Percentiles rank a stretch among this genome's conserved stretches.
Conservation (phyloP, 2,888 invertebrate genomes). For the Stenodema calcarata region DNA sequence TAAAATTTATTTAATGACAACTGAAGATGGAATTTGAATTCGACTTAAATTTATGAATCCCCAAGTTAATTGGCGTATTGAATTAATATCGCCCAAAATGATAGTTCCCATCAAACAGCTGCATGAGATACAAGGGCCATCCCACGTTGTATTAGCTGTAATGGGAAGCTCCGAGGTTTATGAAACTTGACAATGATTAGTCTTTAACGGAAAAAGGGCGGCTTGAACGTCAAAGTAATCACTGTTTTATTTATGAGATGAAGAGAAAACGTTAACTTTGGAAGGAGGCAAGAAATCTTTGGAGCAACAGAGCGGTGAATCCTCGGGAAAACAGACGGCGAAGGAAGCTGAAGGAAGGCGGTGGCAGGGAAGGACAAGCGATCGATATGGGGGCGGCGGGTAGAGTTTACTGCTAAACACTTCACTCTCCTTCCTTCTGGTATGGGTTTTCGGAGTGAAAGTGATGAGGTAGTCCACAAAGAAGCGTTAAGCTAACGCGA, state of each 20-base stretch:
- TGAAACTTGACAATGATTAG: not conserved
- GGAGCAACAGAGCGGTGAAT: not conserved
- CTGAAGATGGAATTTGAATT: too few species aligned
- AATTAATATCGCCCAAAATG: not conserved
- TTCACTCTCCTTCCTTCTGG: not conserved
- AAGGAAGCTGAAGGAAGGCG: not conserved
- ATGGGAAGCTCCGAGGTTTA: not conserved
- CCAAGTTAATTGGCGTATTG: not conserved
- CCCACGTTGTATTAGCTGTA: not conserved
- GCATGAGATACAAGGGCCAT: not conserved
- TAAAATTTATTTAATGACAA: too few species aligned
- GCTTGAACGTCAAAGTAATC: conserved; percentile 2
- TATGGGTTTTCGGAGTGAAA: not conserved
- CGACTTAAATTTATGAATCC: too few species aligned
- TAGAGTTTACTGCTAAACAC: not conserved
- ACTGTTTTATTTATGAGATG: not conserved
- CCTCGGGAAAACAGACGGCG: not conserved
- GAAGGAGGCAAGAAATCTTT: not conserved
- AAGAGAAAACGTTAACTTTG: not conserved
- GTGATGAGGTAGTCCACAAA: conserved; percentile 13
- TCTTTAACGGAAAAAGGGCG: not conserved
- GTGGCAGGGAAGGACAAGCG: not conserved
- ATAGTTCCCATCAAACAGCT: not conserved
- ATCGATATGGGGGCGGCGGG: not conserved
- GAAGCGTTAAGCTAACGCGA: conserved; percentile 1